Conservation (phyloP, 2,888 invertebrate genomes). For the Drosophila gaucha region DNA sequence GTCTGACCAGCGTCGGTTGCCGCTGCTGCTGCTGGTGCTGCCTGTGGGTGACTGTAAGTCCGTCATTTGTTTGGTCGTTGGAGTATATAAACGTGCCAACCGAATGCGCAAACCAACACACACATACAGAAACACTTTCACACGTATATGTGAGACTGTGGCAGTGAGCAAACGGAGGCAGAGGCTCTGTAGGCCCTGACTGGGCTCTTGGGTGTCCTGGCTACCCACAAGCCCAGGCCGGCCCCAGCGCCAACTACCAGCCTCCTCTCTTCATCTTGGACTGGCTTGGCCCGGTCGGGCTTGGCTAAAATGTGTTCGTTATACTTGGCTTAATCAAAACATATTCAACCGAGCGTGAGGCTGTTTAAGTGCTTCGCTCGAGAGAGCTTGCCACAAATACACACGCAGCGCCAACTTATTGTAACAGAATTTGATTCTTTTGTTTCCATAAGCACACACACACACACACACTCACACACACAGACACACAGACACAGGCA, state of each 20-base stretch:
- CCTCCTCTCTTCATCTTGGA: neutral
- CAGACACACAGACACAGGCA: conserved; percentile 2
- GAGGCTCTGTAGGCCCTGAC: conserved; percentile 19
- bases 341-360: conserved; percentile 77
- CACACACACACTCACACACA: conserved; percentile 21
- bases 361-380: conserved; percentile 77
- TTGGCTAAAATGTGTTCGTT: conserved; percentile 66
- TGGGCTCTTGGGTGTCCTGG: conserved; percentile 21
- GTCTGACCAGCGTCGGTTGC: conserved; percentile 50
- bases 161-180: neutral
- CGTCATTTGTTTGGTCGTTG: conserved; percentile 60
- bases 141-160: conserved; percentile 12
- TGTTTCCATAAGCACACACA: conserved; percentile 47
- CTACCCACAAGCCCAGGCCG: conserved; percentile 1
- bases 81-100: conserved; percentile 70
- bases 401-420: conserved; percentile 66
- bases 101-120: conserved; percentile 45
- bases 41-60: conserved; percentile 49
- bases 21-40: conserved; percentile 32
- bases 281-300: conserved; percentile 9
- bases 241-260: neutral
- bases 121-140: conserved; percentile 38
- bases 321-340: conserved; percentile 78
- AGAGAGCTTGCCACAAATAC: conserved; percentile 73
- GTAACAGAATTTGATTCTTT: conserved; percentile 76